Percentiles rank a stretch among this genome's conserved stretches.
Conservation (phyloP, 2,113 vertebrate genomes). For the Hippocampus abdominalis region DNA sequence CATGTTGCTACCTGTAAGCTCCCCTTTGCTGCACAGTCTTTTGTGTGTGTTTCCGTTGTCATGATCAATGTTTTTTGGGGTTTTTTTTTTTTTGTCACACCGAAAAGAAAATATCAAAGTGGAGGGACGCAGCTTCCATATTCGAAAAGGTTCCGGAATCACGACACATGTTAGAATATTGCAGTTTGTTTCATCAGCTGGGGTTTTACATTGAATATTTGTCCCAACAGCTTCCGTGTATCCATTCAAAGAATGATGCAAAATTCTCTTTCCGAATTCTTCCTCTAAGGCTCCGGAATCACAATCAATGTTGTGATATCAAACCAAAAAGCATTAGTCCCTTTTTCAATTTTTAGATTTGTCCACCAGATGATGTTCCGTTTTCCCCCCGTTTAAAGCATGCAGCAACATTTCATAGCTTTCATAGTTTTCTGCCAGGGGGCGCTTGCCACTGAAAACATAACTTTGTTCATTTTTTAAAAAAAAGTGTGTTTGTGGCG, state of each 20-base stretch:
- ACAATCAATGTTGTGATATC: too few species aligned
- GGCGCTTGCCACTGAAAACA: not conserved
- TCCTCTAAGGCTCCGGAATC: not conserved
- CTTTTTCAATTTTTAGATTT: not conserved
- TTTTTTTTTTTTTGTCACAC: constrained; percentile 48
- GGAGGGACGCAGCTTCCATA: too few species aligned
- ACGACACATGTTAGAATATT: not conserved
- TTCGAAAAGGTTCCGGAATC: not conserved
- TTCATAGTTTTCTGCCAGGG: not conserved
- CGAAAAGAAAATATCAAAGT: constrained; percentile 72
- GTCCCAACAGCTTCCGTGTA: too few species aligned
- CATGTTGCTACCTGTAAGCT: constrained; percentile 50
- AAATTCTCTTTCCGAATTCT: not conserved
- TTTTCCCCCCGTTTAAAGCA: not conserved
- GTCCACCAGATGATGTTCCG: not conserved
- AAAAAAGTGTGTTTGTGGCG: too few species aligned
- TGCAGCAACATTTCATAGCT: not conserved
- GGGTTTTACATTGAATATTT: too few species aligned
- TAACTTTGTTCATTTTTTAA: too few species aligned
- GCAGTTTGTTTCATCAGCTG: too few species aligned
- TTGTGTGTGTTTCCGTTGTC: constrained; percentile 43
- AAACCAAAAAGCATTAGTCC: not conserved
- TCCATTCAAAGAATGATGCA: not conserved
- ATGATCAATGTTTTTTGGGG: constrained; percentile 66
- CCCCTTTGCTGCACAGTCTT: constrained; percentile 18